Conservation (phyloP, 53 echinoderm and acorn worm genomes). For the Actinopyga echinites region DNA sequence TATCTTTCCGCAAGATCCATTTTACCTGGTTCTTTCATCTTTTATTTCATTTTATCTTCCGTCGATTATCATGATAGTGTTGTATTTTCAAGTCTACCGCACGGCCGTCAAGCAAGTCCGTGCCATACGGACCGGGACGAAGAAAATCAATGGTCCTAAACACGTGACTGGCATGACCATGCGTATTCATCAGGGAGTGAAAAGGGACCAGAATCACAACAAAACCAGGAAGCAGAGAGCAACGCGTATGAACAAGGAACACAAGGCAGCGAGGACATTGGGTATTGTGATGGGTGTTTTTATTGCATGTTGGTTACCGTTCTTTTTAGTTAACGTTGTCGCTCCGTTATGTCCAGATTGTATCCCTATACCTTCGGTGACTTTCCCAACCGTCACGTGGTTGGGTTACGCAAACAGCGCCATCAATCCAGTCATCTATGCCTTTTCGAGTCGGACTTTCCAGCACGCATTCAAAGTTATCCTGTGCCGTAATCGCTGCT, state of each 20-base stretch:
- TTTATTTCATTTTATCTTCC: conserved; percentile 95
- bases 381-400: conserved; percentile 81
- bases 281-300: conserved; percentile 98
- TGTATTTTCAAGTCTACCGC: conserved; percentile 82
- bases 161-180: conserved; percentile 64
- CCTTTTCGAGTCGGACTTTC: conserved; percentile 85
- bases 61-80: conserved; percentile 78
- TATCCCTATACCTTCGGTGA: conserved; percentile 46
- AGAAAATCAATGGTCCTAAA: conserved; percentile 59
- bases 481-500: conserved; percentile 55
- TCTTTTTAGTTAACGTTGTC: conserved; percentile 87
- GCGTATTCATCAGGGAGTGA: conserved; percentile 74
- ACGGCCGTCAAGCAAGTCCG: conserved; percentile 83
- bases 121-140: conserved; percentile 72
- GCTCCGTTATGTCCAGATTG: conserved; percentile 76
- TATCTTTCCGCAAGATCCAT: conserved; percentile 77
- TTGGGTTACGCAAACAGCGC: conserved; percentile 88
- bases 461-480: conserved; percentile 82
- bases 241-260: conserved; percentile 54
- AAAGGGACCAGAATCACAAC: background rate
- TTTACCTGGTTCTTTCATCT: conserved; percentile 82
- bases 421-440: conserved; percentile 90
- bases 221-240: conserved; percentile 28
- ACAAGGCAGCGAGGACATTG: conserved; percentile 63
- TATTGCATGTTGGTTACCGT: conserved; percentile 93